Conservation (phyloP, 2,888 invertebrate species). For the Drosophila prostipennis region DNA sequence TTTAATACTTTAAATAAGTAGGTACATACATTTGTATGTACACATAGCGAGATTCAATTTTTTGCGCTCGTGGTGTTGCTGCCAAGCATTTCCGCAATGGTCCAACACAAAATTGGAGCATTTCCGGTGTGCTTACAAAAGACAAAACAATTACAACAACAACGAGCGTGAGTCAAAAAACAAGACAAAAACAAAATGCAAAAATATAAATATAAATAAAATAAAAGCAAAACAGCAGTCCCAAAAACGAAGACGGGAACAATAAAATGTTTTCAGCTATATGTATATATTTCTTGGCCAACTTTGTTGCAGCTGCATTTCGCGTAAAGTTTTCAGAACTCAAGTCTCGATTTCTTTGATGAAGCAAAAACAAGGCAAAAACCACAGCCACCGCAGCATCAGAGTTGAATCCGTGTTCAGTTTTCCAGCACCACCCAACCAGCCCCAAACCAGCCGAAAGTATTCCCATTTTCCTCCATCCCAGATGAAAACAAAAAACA, state of each 20-base stretch:
- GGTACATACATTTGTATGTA: slow-evolving; percentile 12
- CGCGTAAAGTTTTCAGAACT: slow-evolving; percentile 63
- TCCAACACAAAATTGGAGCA: slow-evolving; percentile 69
- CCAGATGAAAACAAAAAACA: slow-evolving; percentile 60
- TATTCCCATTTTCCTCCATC: slow-evolving; percentile 7
- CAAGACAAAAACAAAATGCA: not conserved
- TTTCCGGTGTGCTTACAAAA: slow-evolving; percentile 69
- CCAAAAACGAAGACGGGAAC: slow-evolving; percentile 22
- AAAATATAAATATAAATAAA: slow-evolving; percentile 24
- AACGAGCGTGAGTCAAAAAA: slow-evolving; percentile 12
- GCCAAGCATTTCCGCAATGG: slow-evolving; percentile 62
- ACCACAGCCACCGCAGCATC: slow-evolving; percentile 32
- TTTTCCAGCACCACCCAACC: slow-evolving; percentile 2
- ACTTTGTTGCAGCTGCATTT: slow-evolving; percentile 59
- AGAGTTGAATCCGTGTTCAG: slow-evolving; percentile 35
- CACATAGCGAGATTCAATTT: slow-evolving; percentile 10
- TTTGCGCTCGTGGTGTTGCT: slow-evolving; percentile 40
- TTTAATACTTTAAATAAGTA: slow-evolving; percentile 2
- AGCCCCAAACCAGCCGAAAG: slow-evolving; percentile 3
- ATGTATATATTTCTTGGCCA: slow-evolving; percentile 41
- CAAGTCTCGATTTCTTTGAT: slow-evolving; percentile 69
- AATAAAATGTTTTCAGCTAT: slow-evolving; percentile 31
- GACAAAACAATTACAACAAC: slow-evolving; percentile 34
- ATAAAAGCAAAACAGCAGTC: slow-evolving; percentile 20
- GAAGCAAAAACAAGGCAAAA: slow-evolving; percentile 50